These are phyloP conservation scores for Lithophane semibrunnea DNA, from an alignment of 2,888 invertebrate genomes.

Conservation along the genomic window DNA sequence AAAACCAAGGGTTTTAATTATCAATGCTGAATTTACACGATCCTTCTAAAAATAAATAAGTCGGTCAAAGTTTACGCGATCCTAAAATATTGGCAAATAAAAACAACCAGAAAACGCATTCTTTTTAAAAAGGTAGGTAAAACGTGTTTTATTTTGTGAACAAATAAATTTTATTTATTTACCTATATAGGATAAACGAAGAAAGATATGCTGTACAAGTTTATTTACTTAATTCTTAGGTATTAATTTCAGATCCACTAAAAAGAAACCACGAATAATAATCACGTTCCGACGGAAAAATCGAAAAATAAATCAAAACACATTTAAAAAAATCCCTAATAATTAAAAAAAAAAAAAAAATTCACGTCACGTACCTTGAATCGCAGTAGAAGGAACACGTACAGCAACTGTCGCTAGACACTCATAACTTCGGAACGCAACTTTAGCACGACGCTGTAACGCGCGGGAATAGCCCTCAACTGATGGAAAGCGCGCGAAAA, in stretches of 20 bases:
- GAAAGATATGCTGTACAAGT: not conserved
- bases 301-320: not conserved
- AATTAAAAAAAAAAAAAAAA: slow-evolving; percentile 4
- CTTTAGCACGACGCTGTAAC: slow-evolving; percentile 65
- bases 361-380: slow-evolving; percentile 71
- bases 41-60: slow-evolving; percentile 34
- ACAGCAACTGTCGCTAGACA: slow-evolving; percentile 68
- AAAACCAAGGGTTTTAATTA: not conserved
- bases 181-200: not conserved
- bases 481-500: slow-evolving; percentile 88
- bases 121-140: not conserved
- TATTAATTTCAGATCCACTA: not conserved
- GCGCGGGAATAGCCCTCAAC: slow-evolving; percentile 83
- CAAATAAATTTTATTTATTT: not conserved
- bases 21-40: not conserved
- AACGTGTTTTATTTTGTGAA: no score
- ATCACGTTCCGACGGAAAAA: not conserved
- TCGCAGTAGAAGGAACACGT: slow-evolving; percentile 55
- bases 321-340: slow-evolving; percentile 15
- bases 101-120: not conserved
- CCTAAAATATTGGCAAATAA: not conserved
- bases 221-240: not conserved
- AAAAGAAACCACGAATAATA: not conserved
- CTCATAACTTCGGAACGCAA: slow-evolving; percentile 79
- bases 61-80: slow-evolving; percentile 1